Evolutionary conservation across 2,888 invertebrate genomes (phyloP), one percentile per base, ranked within the genome.

Genomic region (Minunthozetes semirufus): DNA sequence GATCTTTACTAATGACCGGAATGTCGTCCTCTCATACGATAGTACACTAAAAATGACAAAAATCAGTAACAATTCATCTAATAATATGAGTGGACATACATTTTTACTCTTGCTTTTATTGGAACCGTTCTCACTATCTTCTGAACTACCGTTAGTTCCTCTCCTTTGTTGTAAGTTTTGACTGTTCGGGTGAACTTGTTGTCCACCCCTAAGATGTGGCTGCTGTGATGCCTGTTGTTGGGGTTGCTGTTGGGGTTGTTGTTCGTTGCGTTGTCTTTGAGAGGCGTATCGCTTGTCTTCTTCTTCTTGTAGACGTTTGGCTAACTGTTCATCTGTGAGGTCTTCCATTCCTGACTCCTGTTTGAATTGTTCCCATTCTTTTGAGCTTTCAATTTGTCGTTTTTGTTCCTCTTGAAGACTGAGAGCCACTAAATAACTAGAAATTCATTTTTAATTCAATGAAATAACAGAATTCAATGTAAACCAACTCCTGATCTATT

Each of bases 361-460:
- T 78, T 79, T 80, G 76, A 77, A 80, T 72, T 79, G 79, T 76
- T 80, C 79, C 80, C 80, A 80, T 48, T 78, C 79, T 71, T 76
- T 76, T 73, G 78, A 78, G 61, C 76, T 76, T 59, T 79, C 79
- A 68, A 79, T 77, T 33, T 79, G 79, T 72, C 79, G 76, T 75
- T 79, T 78, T 73, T 81, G 81, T 76, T 85, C 84, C 78, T 84
- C 82, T 80, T 84, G 83, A 74, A 85, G 79, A 46, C 83, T 84
- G 78, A 85, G 80, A 13, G 85, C 85, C 78, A 85, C 82, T 79
- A 84, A 80, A 80, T 83, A 85, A 79, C 85, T 85, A 80, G 15
- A 15, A 71, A 76, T 68, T 53, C 72, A 53, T 25, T 72, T 56
- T 71, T 70, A 74, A 72, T 38, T 61, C 46, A 68, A 42, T 72